Evolutionary conservation across 1,140 invertebrate genomes (phyloP), one percentile per base, ranked within the genome.

Genomic region (Tetramorium simillimum): DNA sequence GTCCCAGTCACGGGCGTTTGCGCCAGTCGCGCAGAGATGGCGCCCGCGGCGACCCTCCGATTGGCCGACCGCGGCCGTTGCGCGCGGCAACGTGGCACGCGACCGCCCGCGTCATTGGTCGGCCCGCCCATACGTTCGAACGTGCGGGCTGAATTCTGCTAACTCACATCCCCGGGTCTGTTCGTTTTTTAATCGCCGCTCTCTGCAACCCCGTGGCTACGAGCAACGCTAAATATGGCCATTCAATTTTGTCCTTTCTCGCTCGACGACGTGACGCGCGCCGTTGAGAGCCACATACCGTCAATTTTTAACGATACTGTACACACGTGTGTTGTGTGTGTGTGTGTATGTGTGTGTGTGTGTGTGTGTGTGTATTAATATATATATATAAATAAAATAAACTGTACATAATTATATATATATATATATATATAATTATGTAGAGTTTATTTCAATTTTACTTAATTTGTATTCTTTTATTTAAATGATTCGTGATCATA

Each of bases 61-160:
- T 92, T 93, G 92, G 92, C 49, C 65, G 37, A 5, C 1, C 16
- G 14, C 1, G 28, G 49, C 63, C 62, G 86, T 65, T 49, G 91
- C 70, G 80, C 82, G 86, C 88, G 90, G 91, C 93, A 93, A 93
- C 92, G 90, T 93, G 89, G 92, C 92, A 72, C 12, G 18, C 21
- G 12, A 12, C 1, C 28, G 53, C 46, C 16, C 62, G 49, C 43
- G 58, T 18, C 33, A 93, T 93, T 93, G 93, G 92, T 24, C 33
- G 58, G 58, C 16, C 16, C 7, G 37, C 53, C 18, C 65, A 10
- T 75, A 60, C 24, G 80, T 82, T 82, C 80, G 51, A 60, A 82
- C 21, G 14, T 14, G 65, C 65, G 21, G 21, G 21, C 14, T 16
- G 2, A 69, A 69, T 49, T 46, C 12, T 49, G 65, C 40, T 9